These are phyloP conservation scores for Eulemur albifrons DNA, from an alignment of 2,797 vertebrate genomes.

Conservation along the genomic window DNA sequence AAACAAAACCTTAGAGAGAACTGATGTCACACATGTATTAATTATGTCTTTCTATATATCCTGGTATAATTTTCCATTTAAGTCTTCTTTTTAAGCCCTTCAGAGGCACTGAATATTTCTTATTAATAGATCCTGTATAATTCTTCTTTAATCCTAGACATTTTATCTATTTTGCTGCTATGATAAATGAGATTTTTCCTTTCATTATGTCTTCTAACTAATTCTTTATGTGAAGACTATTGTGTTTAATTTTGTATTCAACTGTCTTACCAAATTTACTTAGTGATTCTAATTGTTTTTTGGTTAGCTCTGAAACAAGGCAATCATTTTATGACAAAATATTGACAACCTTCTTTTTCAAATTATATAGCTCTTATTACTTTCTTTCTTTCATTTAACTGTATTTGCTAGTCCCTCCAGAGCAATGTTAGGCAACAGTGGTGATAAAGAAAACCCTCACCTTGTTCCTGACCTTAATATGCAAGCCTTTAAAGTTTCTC, in stretches of 20 bases:
- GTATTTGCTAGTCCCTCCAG: no score
- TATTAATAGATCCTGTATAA: background rate
- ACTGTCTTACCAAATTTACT: background rate
- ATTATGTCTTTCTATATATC: no score
- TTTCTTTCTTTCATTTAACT: background rate
- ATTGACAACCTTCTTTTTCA: background rate
- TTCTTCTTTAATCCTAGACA: background rate
- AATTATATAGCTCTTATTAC: background rate
- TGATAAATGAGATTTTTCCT: background rate
- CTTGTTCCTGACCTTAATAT: no score
- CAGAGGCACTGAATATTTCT: background rate
- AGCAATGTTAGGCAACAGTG: no score
- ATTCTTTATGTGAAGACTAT: background rate
- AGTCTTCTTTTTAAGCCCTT: no score
- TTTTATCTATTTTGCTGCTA: background rate
- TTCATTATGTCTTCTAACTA: background rate
- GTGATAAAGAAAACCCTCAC: no score
- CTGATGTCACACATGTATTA: no score
- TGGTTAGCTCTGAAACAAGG: background rate
- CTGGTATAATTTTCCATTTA: no score
- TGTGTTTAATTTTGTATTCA: background rate
- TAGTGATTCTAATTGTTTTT: background rate
- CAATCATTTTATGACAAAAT: conserved; percentile 6
- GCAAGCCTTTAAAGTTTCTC: no score
- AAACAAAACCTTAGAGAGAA: no score